Base-by-base conservation (phyloP, 2,888 invertebrate genomes). In the Cheilosia grossa region DNA sequence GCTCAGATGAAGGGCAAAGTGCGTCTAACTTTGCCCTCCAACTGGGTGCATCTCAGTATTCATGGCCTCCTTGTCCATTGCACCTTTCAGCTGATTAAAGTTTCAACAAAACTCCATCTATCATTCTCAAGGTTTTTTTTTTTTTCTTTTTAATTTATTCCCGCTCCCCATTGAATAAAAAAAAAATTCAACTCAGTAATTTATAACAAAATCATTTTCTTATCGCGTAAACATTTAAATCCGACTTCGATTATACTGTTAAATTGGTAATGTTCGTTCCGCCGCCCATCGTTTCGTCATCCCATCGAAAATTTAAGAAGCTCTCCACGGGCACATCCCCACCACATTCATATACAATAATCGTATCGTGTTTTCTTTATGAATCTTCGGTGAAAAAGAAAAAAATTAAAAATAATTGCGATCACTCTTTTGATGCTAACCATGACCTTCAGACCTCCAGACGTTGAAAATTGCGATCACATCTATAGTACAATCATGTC, bases 181-280 rank as follows among this genome's bases (percentile, higher is more conserved):
- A 33, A 59, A 24, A 44, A 3, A 4, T n/a, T 37, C 15, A 37
- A 17, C 51, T 49, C 27, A 51, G 66, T 58, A 77, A 77, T 61
- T 69, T 53, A 44, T 67, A 47, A 53, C 13, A 54, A 75, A 74
- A 66, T 56, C 49, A 51, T 49, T 66, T 66, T 51, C 42, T 66
- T 75, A 75, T 75, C 75, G 42, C 49, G 19, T 37, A 33, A 40
- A 21, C 58, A 56, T 64, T 77, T 59, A 42, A 69, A 77, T 77
- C 77, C 77, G 59, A 42, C 51, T 69, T 67, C 77, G 59, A 77
- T 77, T 77, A 40, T 58, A 51, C 44, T n/a, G 7, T 56, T 30
- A 30, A 33, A 19, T 21, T 24, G 40, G 15, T 33, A 5, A 27
- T 33, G 21, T 49, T 15, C 37, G 44, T 33, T 15, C 37, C 66